Conservation (phyloP, 2,113 vertebrate genomes). For the Orthonyx spaldingii region DNA sequence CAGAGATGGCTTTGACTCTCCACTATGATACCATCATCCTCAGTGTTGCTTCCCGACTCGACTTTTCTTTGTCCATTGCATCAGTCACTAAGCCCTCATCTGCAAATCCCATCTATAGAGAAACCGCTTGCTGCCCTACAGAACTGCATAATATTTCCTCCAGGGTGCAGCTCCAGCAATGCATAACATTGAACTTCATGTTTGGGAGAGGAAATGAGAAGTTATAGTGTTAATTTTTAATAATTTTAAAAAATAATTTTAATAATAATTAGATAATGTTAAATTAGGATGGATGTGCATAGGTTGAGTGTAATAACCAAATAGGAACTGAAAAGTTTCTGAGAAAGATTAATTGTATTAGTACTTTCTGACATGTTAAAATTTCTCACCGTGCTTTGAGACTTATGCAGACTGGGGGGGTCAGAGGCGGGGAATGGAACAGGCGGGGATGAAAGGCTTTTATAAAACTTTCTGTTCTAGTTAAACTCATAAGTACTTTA, state of each 20-base stretch:
- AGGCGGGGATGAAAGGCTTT: not conserved
- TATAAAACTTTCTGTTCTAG: not conserved
- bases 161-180: not conserved
- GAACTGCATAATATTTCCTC: not conserved
- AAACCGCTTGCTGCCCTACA: not conserved
- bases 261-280: too few relatives aligned
- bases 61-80: not conserved
- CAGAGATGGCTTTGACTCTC: not conserved
- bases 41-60: not conserved
- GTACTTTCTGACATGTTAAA: not conserved
- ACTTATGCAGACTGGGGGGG: not conserved
- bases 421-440: not conserved
- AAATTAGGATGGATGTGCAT: not conserved
- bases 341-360: not conserved
- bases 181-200: not conserved
- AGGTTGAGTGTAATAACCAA: not conserved
- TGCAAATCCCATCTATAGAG: not conserved
- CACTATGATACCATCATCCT: not conserved
- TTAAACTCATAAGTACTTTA: not conserved
- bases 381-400: not conserved
- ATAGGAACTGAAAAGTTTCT: not conserved
- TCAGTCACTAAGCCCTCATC: not conserved
- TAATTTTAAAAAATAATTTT: too few relatives aligned
- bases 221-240: too few relatives aligned
- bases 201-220: not conserved